Conservation (phyloP, 1,140 invertebrate species). For the Temnothorax longispinosus region DNA sequence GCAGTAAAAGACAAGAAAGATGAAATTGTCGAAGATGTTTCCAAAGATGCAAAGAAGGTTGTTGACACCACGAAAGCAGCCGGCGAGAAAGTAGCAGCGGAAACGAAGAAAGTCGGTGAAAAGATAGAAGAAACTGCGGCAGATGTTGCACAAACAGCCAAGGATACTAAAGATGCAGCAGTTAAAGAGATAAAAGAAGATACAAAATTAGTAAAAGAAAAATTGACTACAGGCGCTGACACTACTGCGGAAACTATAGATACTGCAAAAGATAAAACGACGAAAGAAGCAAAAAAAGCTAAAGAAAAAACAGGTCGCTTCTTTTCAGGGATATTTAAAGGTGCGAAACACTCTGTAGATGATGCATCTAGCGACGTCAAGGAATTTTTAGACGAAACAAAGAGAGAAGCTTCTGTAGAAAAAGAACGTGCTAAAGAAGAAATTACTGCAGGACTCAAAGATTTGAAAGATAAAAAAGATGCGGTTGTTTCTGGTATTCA, state of each 20-base stretch:
- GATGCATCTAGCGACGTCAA: constrained; percentile 62
- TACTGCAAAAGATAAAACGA: constrained; percentile 49
- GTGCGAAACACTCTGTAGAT: constrained; percentile 66
- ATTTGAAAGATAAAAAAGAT: constrained; percentile 59
- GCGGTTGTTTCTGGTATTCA: background rate
- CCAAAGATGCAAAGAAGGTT: constrained; percentile 39
- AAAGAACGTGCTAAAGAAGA: constrained; percentile 48
- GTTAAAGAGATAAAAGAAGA: constrained; percentile 61
- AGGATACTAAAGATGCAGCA: constrained; percentile 50
- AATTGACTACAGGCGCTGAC: constrained; percentile 6
- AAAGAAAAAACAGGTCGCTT: constrained; percentile 65
- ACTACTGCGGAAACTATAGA: constrained; percentile 14
- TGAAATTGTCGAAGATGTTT: constrained; percentile 57
- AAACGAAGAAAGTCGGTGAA: constrained; percentile 9
- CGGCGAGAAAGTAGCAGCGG: background rate
- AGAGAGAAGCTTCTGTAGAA: constrained; percentile 58
- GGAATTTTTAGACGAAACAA: constrained; percentile 62
- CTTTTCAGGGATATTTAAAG: constrained; percentile 64
- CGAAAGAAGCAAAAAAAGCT: constrained; percentile 67
- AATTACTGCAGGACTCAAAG: constrained; percentile 3
- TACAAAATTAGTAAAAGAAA: constrained; percentile 54
- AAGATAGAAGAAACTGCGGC: background rate
- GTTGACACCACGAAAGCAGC: constrained; percentile 1
- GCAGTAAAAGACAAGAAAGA: constrained; percentile 57
- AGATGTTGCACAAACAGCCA: background rate